Evolutionary conservation across 1,140 invertebrate genomes (phyloP), one percentile per base, ranked within the genome.

Genomic region (Vollenhovia emeryi): DNA sequence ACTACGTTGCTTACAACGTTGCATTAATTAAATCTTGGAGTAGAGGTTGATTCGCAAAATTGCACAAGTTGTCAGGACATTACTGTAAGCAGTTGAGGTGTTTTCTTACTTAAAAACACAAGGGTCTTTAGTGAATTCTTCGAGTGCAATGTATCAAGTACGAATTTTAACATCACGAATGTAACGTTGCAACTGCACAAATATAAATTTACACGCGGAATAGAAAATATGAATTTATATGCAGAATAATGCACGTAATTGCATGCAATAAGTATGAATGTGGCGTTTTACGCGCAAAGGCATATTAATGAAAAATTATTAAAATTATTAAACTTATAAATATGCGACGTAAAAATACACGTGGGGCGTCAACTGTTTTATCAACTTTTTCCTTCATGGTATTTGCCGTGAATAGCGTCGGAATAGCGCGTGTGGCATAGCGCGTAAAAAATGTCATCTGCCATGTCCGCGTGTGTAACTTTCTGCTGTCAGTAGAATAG

Each of bases 401-500:
- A 76, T 76, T 43, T 60, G 24, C 24, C 15, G 36, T 15, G 11
- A 33, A 11, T n/a, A 24, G 21, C 21, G 21, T 57, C 5, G 11
- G 11, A 57, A 40, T 40, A 36, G 7, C 6, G 1, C 36, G 21
- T 40, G n/a, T 24, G n/a, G 48, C 27, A 5, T 43, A 33, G 7
- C 24, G 5, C 15, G 11, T 8, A 13, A n/a, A 18, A 33, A 62
- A 45, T 62, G 9, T n/a, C 13, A 13, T 62, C 21, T 36, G 8
- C 8, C 21, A 27, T 1, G 62, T 66, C 6, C 0, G 11, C 33
- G 15, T 33, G 21, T 6, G 33, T 18, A 33, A 78, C 15, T 79
- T 68, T 68, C 33, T 64, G 15, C 11, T 24, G 60, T 13, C 30
- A 79, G 76, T 79, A n/a, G 76, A 68, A 68, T 40, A 79, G 76